Percentiles rank a stretch among this genome's conserved stretches.
Evolutionary conservation across 2,888 invertebrate species (phyloP).

Genomic region (Nezara viridula): DNA sequence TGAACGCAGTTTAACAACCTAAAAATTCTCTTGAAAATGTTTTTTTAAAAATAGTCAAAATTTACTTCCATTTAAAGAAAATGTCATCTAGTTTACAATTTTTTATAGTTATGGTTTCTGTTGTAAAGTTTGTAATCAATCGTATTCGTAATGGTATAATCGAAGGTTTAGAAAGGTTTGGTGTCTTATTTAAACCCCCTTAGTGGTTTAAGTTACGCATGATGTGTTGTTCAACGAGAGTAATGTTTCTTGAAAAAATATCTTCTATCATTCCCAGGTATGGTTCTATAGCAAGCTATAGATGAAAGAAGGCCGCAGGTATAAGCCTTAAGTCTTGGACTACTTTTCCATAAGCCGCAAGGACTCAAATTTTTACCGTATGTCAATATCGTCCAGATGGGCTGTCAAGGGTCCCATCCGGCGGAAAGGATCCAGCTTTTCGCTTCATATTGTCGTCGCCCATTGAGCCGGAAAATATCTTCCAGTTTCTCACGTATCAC

Average conservation of each 20-base stretch:
- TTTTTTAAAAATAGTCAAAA: too few species aligned
- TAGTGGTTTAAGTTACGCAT: not conserved
- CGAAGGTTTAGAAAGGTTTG: too few species aligned
- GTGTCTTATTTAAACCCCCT: too few species aligned
- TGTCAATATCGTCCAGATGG: conserved; percentile 45
- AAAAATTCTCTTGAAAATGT: too few species aligned
- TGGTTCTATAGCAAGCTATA: not conserved
- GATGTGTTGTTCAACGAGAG: not conserved
- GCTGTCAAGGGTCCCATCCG: conserved; percentile 48
- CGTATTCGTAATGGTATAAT: too few species aligned
- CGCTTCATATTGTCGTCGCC: not conserved
- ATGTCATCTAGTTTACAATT: too few species aligned
- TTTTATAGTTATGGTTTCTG: too few species aligned
- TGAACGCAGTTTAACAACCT: too few species aligned
- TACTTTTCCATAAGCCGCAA: not conserved
- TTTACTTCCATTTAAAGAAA: too few species aligned
- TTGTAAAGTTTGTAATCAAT: too few species aligned
- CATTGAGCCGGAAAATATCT: conserved; percentile 35
- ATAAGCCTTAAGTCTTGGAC: conserved; percentile 31
- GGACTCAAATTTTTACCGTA: not conserved
- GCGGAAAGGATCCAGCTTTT: not conserved
- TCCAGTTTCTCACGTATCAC: conserved; percentile 57
- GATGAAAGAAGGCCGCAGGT: conserved; percentile 33
- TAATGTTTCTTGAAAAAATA: not conserved
- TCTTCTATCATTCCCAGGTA: not conserved